phyloP scores from a whole-genome alignment of 2,888 invertebrate genomes.

The Leucania comma region DNA sequence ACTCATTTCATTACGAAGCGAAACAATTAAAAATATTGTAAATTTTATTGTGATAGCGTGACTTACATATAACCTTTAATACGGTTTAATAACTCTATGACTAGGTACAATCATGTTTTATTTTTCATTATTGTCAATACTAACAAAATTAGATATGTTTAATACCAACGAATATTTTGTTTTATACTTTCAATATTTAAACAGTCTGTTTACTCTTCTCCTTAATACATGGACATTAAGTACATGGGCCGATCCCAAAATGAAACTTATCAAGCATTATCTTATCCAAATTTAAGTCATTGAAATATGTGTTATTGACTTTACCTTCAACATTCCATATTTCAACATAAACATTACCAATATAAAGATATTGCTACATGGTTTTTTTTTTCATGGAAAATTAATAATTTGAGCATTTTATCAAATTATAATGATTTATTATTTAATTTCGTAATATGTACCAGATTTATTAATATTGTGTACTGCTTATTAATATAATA shows the following conservation, averaged over 20 bases:
- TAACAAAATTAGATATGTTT: too few relatives aligned
- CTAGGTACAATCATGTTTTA: too few relatives aligned
- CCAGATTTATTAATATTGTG: too few relatives aligned
- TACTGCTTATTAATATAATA: too few relatives aligned
- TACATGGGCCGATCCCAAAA: conserved; percentile 3
- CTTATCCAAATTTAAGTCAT: conserved; percentile 18
- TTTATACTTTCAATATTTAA: not conserved
- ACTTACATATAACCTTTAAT: too few relatives aligned
- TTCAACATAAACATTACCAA: not conserved
- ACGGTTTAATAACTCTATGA: too few relatives aligned
- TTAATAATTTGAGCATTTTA: not conserved
- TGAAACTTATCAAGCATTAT: conserved; percentile 4
- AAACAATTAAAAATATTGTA: too few relatives aligned
- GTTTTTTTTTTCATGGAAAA: conserved; percentile 1
- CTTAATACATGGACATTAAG: not conserved
- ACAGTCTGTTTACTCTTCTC: too few relatives aligned
- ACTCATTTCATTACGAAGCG: not conserved
- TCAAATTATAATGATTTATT: not conserved
- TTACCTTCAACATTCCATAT: not conserved
- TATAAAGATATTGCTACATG: not conserved
- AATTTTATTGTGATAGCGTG: too few relatives aligned
- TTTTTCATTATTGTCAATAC: too few relatives aligned
- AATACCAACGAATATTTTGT: too few relatives aligned
- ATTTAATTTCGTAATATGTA: too few relatives aligned
- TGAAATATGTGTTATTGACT: not conserved